phyloP scores from a whole-genome alignment of 2,797 vertebrate genomes.

The Potorous gilbertii region DNA sequence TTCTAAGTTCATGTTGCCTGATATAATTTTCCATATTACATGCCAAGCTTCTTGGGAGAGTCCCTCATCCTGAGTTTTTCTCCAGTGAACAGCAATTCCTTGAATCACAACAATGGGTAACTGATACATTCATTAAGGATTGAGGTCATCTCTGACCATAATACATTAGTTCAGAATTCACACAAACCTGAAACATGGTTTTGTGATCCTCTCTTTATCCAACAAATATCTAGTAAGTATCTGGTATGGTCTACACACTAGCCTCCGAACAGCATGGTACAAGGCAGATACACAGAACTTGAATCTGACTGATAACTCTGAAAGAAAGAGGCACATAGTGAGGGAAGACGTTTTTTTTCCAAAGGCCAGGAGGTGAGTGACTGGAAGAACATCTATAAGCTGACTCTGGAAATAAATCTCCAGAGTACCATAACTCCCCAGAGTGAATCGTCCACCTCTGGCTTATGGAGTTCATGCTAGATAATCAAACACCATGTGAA shows the following conservation, averaged over 20 bases:
- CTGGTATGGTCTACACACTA: not conserved
- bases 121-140: not conserved
- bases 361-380: not conserved
- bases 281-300: not conserved
- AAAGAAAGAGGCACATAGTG: not conserved
- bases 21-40: not conserved
- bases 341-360: not conserved
- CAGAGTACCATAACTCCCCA: not conserved
- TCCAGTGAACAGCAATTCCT: not conserved
- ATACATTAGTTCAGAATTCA: not conserved
- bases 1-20: not conserved
- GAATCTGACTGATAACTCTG: not conserved
- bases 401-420: not conserved
- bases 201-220: not conserved
- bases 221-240: not conserved
- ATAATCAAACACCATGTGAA: not conserved
- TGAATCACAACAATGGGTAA: not conserved
- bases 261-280: not conserved
- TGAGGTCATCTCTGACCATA: not conserved
- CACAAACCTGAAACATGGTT: not conserved
- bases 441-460: not conserved
- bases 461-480: not conserved
- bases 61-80: not conserved
- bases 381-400: not conserved
- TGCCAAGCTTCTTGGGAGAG: not conserved